phyloP scores from a whole-genome alignment of 2,888 invertebrate species.

The Lasioglossum marginatum region DNA sequence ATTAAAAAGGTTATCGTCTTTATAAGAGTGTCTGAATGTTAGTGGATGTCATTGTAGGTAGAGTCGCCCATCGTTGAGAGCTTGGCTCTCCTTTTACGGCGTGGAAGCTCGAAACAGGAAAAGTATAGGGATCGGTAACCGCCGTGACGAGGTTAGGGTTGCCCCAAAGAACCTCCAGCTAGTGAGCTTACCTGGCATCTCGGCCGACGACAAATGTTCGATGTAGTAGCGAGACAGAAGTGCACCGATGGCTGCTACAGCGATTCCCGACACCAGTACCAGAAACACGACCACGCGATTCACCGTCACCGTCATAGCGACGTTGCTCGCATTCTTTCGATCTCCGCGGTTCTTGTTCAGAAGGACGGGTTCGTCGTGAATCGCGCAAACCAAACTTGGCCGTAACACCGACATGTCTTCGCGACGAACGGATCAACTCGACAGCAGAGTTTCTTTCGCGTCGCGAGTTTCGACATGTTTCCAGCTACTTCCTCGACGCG shows the following conservation, averaged over 20 bases:
- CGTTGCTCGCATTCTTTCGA: conserved; percentile 58
- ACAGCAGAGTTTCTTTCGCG: neutral
- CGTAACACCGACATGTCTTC: conserved; percentile 55
- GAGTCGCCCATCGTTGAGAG: conserved; percentile 46
- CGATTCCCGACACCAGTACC: conserved; percentile 76
- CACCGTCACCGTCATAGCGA: conserved; percentile 68
- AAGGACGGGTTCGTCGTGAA: conserved; percentile 54
- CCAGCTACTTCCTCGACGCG: neutral
- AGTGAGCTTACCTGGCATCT: conserved; percentile 65
- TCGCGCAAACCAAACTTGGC: conserved; percentile 57
- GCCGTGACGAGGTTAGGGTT: neutral
- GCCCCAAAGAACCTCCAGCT: too few relatives aligned
- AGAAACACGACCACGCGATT: conserved; percentile 73
- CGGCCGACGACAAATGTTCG: conserved; percentile 52
- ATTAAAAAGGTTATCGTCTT: too few relatives aligned
- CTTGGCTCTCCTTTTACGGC: conserved; percentile 59
- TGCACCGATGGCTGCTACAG: conserved; percentile 76
- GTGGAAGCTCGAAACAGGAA: conserved; percentile 60
- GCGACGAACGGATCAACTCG: neutral
- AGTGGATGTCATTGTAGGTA: too few relatives aligned
- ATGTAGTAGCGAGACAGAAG: conserved; percentile 78
- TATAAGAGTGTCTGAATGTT: too few relatives aligned
- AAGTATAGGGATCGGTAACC: neutral
- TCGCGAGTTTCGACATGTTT: conserved; percentile 4
- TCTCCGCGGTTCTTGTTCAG: conserved; percentile 54